A percentile compares a stretch with the other conserved stretches of the same genome.
These are phyloP conservation scores for Agrotis puta DNA, from an alignment of 2,888 invertebrate species.

Conservation along the genomic window DNA sequence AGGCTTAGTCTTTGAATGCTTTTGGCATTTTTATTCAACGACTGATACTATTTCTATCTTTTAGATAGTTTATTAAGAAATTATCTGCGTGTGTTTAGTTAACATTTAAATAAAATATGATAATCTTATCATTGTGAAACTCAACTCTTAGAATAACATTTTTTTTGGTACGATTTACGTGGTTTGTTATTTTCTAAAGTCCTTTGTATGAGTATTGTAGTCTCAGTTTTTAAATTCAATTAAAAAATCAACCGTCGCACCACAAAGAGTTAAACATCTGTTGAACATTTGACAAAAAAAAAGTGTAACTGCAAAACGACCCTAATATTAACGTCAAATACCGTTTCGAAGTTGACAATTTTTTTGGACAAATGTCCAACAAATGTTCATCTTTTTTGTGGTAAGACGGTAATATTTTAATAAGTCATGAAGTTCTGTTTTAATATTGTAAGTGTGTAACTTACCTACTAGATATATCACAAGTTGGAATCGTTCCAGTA, in stretches of 20 bases:
- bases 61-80: constrained; percentile 4
- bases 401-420: too few species aligned
- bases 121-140: background rate
- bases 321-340: too few species aligned
- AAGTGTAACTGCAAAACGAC: too few species aligned
- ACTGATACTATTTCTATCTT: background rate
- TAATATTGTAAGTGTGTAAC: too few species aligned
- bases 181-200: background rate
- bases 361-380: too few species aligned
- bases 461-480: background rate
- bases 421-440: too few species aligned
- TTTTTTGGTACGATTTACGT: too few species aligned
- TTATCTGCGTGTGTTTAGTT: background rate
- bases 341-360: too few species aligned
- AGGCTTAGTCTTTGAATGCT: constrained; percentile 13
- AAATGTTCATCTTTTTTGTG: too few species aligned
- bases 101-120: background rate
- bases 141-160: background rate
- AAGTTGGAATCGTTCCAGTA: constrained; percentile 30
- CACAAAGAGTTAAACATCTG: too few species aligned
- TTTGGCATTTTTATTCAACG: background rate
- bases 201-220: background rate
- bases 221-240: background rate
- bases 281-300: too few species aligned
- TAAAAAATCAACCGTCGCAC: background rate